Evolutionary conservation across 2,797 vertebrate species (phyloP).

Genomic region (Jordanella pulchra): DNA sequence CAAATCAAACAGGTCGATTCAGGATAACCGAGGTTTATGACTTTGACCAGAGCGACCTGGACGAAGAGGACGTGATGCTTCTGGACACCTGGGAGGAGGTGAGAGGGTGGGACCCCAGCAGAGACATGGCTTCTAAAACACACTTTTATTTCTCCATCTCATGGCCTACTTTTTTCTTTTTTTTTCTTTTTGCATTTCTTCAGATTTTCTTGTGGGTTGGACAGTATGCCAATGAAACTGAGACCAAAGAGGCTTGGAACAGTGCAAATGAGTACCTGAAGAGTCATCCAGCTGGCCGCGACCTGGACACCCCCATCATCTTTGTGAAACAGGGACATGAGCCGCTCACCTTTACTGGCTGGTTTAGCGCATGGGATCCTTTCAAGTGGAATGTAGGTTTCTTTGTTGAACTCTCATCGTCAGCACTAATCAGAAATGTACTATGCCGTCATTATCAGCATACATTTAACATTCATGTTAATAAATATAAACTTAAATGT

Average conservation of each 20-base stretch:
- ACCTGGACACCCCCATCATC: constrained; percentile 82
- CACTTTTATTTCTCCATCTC: not conserved
- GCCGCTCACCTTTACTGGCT: constrained; percentile 90
- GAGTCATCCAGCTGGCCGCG: constrained; percentile 86
- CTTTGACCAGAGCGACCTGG: constrained; percentile 88
- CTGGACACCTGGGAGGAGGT: constrained; percentile 96
- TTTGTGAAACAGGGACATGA: constrained; percentile 87
- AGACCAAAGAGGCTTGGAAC: constrained; percentile 82
- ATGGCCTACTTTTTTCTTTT: not conserved
- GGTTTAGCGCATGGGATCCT: constrained; percentile 92
- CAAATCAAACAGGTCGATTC: constrained; percentile 89
- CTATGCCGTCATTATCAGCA: not conserved
- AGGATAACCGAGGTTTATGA: constrained; percentile 86
- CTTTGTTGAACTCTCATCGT: constrained; percentile 17
- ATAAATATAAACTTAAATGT: no score
- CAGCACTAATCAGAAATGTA: not conserved
- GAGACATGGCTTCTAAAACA: not conserved
- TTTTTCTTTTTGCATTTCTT: not conserved
- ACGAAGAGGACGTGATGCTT: constrained; percentile 92
- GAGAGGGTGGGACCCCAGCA: constrained; percentile 27
- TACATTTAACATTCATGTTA: no score
- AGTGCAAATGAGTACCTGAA: constrained; percentile 84
- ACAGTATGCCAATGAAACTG: constrained; percentile 80
- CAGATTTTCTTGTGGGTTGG: constrained; percentile 93
- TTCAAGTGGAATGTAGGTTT: constrained; percentile 93